These are phyloP conservation scores for Pterophyllum scalare DNA, from an alignment of 2,113 vertebrate species.

Conservation along the genomic window DNA sequence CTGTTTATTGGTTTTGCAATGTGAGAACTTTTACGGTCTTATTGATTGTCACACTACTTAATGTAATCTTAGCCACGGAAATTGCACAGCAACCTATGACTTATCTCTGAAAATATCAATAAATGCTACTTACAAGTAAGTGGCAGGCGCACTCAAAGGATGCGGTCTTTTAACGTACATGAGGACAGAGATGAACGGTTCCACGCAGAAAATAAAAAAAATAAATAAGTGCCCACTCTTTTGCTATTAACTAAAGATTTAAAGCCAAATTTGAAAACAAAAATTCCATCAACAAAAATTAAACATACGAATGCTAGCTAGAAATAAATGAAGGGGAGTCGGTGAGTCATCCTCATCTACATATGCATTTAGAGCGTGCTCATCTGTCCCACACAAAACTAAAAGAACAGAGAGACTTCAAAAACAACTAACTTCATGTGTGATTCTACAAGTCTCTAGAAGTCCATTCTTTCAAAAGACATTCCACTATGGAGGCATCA, in stretches of 20 bases:
- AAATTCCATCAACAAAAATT: background rate
- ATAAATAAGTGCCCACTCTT: background rate
- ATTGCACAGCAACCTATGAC: constrained; percentile 6
- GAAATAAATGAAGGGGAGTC: background rate
- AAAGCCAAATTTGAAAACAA: background rate
- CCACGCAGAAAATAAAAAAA: background rate
- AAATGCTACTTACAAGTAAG: constrained; percentile 18
- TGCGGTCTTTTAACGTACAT: background rate
- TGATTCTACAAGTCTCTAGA: no score
- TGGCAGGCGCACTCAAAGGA: background rate
- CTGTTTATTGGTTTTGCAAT: constrained; percentile 19
- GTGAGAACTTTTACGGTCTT: constrained; percentile 11
- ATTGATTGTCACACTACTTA: constrained; percentile 51
- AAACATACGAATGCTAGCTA: background rate
- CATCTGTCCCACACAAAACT: background rate
- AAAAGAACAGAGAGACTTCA: background rate
- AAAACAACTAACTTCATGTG: background rate
- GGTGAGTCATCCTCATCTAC: background rate
- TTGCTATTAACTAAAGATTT: background rate
- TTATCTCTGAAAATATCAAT: constrained; percentile 34
- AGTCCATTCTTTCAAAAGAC: no score
- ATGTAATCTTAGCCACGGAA: constrained; percentile 17
- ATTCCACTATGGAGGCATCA: no score
- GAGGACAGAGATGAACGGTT: background rate
- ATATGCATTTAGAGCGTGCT: background rate